Evolutionary conservation across 2,797 vertebrate species (phyloP).

Genomic region (Chloroceryle inda): DNA sequence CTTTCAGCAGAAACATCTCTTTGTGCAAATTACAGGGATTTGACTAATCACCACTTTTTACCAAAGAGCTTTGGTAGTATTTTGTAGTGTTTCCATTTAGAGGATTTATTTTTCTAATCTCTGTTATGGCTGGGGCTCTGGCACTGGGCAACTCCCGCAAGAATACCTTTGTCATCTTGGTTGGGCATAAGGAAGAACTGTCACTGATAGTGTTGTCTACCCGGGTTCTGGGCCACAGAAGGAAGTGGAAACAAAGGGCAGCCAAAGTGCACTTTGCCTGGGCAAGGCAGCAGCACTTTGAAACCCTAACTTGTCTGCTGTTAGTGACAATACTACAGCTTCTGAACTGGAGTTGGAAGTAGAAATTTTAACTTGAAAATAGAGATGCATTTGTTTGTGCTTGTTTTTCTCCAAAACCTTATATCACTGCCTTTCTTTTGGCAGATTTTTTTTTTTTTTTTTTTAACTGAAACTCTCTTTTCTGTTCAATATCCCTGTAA

Average conservation of each 20-base stretch:
- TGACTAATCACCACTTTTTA: not conserved
- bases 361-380: not conserved
- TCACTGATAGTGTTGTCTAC: not conserved
- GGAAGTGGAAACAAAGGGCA: not conserved
- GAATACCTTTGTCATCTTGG: not conserved
- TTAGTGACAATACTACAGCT: not conserved
- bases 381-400: accelerated
- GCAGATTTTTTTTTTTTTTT: not conserved
- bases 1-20: not conserved
- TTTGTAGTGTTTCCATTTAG: not conserved
- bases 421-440: not conserved
- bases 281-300: not conserved
- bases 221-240: not conserved
- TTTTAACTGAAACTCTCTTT: not conserved
- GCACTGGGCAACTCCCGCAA: not conserved
- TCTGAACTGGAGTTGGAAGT: not conserved
- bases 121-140: not conserved
- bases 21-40: not conserved
- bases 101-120: not conserved
- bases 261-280: not conserved
- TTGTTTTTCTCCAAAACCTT: not conserved
- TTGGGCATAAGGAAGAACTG: not conserved
- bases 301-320: not conserved
- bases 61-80: not conserved
- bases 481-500: not conserved